Conservation (phyloP, 2,113 vertebrate genomes). For the Tyrannus savana region DNA sequence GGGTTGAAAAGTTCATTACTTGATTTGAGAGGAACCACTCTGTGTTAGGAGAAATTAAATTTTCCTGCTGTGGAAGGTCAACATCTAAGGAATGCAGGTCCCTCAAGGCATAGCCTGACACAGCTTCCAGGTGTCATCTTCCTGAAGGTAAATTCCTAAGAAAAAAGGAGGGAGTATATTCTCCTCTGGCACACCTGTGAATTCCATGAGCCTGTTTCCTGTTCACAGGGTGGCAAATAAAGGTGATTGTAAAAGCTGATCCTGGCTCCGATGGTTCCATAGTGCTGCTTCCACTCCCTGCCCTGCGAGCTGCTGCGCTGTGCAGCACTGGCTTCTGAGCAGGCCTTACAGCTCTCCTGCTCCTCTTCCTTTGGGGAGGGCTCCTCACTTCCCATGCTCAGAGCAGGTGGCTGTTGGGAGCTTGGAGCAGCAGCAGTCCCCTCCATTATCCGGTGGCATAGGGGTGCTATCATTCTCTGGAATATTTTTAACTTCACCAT, state of each 20-base stretch:
- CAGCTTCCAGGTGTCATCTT: not conserved
- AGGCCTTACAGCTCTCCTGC: not conserved
- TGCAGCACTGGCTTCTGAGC: not conserved
- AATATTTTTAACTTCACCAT: slow-evolving; percentile 67
- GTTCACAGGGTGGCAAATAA: not conserved
- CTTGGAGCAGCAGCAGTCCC: not conserved
- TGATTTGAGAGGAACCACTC: not conserved
- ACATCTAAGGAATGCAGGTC: not conserved
- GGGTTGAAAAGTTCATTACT: slow-evolving; percentile 30
- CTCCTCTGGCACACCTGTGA: not conserved
- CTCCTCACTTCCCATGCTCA: not conserved
- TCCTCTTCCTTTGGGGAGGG: not conserved
- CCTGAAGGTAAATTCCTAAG: not conserved
- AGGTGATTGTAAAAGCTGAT: not conserved
- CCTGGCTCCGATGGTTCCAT: rapidly evolving
- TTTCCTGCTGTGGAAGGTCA: not conserved
- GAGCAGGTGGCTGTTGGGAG: slow-evolving; percentile 11
- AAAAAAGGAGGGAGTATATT: not conserved
- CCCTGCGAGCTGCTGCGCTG: not conserved
- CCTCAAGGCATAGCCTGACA: not conserved
- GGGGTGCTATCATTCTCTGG: slow-evolving; percentile 3
- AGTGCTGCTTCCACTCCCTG: not conserved
- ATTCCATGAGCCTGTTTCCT: not conserved
- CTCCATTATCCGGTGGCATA: not conserved
- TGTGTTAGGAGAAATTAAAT: not conserved